A percentile compares a stretch with the other conserved stretches of the same genome.
These are phyloP conservation scores for Peromyscus attwateri DNA, from an alignment of 2,797 vertebrate species.

Conservation along the genomic window DNA sequence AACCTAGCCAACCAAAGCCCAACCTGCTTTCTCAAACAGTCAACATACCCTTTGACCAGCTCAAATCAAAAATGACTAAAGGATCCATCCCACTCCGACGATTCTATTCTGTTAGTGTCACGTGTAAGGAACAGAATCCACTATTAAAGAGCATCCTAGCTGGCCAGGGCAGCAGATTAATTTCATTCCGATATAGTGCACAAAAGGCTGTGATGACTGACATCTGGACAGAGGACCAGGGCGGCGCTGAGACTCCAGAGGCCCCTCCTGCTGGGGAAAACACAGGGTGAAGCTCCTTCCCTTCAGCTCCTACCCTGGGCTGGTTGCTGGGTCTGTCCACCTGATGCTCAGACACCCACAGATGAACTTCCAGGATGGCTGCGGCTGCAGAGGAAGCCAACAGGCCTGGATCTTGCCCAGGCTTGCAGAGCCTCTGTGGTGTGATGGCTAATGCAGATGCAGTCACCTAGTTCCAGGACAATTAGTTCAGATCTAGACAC, in stretches of 20 bases:
- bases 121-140: not conserved
- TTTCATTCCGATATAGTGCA: not conserved
- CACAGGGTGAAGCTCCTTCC: no score
- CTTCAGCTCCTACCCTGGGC: no score
- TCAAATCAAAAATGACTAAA: not conserved
- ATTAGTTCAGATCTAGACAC: not conserved
- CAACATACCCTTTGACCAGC: not conserved
- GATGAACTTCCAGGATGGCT: not conserved
- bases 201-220: not conserved
- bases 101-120: not conserved
- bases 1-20: not conserved
- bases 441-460: not conserved
- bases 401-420: not conserved
- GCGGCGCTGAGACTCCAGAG: not conserved
- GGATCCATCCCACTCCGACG: not conserved
- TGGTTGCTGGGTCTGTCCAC: not conserved
- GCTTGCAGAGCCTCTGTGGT: not conserved
- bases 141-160: not conserved
- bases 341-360: not conserved
- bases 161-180: not conserved
- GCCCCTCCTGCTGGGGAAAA: not conserved
- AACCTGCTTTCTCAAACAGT: not conserved
- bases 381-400: not conserved
- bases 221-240: not conserved
- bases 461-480: slow-evolving; percentile 20